phyloP scores from a whole-genome alignment of 1,140 invertebrate genomes.

The Penaeus chinensis region DNA sequence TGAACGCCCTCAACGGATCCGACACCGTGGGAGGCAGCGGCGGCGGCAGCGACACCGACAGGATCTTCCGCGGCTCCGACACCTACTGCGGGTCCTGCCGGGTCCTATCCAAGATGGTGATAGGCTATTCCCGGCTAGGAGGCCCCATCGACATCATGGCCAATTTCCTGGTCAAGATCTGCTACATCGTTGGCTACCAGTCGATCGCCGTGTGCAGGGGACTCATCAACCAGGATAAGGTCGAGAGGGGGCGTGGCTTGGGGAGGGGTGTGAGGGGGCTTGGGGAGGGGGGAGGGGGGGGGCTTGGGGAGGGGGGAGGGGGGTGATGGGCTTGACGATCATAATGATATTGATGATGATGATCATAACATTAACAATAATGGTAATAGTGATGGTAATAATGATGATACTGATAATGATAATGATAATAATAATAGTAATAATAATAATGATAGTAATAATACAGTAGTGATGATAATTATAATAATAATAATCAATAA shows the following conservation, averaged over 20 bases:
- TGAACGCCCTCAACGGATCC: conserved; percentile 18
- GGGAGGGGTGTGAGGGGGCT: too few species aligned
- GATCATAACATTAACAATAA: too few species aligned
- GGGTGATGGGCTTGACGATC: too few species aligned
- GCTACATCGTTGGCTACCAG: conserved; percentile 53
- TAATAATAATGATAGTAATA: too few species aligned
- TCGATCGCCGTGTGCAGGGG: conserved; percentile 50
- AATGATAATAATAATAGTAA: too few species aligned
- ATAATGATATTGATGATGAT: too few species aligned
- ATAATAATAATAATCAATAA: too few species aligned
- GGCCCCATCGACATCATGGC: conserved; percentile 55
- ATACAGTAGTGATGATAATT: too few species aligned
- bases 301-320: too few species aligned
- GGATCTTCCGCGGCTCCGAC: conserved; percentile 37
- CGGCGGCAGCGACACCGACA: conserved; percentile 25
- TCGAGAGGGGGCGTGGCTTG: background rate
- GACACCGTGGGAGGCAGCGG: background rate
- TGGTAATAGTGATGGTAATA: too few species aligned
- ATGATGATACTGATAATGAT: too few species aligned
- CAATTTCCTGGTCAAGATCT: conserved; percentile 56
- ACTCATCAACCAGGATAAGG: conserved; percentile 62
- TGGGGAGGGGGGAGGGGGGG: too few species aligned
- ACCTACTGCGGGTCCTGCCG: conserved; percentile 48
- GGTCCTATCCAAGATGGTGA: conserved; percentile 53
- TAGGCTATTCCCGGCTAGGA: conserved; percentile 37